phyloP scores from a whole-genome alignment of 2,113 vertebrate species.

The Aldabrachelys gigantea region DNA sequence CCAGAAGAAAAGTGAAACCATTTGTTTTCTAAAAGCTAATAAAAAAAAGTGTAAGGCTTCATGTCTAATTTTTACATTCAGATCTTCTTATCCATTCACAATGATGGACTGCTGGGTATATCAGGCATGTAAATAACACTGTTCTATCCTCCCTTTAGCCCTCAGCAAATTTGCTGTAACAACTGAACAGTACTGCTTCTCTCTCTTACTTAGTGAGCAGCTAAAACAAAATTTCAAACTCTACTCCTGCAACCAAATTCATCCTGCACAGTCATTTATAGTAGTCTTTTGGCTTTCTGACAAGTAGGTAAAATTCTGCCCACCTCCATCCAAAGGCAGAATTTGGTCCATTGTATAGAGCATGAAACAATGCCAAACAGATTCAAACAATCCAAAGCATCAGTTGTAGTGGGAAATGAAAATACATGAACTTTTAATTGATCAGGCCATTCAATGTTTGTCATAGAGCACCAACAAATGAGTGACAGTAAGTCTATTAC shows the following conservation, averaged over 20 bases:
- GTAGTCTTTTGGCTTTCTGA: neutral
- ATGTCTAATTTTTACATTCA: neutral
- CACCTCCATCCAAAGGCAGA: neutral
- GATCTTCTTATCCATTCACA: neutral
- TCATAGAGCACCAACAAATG: constrained; percentile 20
- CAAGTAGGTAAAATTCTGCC: neutral
- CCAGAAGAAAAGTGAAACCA: neutral
- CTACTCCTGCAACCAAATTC: neutral
- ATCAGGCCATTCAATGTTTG: constrained; percentile 10
- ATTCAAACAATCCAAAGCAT: neutral
- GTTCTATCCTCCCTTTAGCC: neutral
- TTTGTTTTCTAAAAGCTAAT: neutral
- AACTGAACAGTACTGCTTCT: neutral
- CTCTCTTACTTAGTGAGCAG: neutral
- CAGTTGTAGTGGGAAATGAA: constrained; percentile 14
- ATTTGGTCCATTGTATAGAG: neutral
- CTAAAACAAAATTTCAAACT: neutral
- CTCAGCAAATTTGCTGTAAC: neutral
- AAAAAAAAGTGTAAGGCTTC: neutral
- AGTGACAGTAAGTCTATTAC: neutral
- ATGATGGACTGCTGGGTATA: neutral
- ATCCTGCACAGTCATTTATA: neutral
- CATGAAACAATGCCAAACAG: neutral
- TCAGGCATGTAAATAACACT: neutral
- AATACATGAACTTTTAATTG: neutral